A percentile compares a stretch with the other conserved stretches of the same genome.
phyloP scores from a whole-genome alignment of 2,113 vertebrate genomes.

The Anguilla rostrata region DNA sequence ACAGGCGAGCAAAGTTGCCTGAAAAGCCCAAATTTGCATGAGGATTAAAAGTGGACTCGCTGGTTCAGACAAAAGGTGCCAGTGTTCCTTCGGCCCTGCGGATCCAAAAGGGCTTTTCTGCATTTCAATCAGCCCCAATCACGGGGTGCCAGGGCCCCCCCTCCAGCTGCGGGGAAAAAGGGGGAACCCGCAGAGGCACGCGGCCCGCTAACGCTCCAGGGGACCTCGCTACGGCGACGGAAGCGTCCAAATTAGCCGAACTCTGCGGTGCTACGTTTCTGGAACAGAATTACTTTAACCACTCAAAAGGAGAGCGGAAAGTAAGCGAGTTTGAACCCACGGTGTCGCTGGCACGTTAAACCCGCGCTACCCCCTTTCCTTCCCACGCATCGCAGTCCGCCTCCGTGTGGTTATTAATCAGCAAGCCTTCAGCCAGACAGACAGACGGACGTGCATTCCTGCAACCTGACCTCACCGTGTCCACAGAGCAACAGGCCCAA shows the following conservation, averaged over 20 bases:
- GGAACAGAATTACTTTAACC: not conserved
- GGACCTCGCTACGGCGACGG: no score
- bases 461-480: not conserved
- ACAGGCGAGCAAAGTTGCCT: not conserved
- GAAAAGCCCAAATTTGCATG: not conserved
- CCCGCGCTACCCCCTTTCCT: not conserved
- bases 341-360: not conserved
- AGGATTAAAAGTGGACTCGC: not conserved
- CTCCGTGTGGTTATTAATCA: not conserved
- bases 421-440: not conserved
- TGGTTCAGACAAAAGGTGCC: not conserved
- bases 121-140: not conserved
- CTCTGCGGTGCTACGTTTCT: not conserved
- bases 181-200: not conserved
- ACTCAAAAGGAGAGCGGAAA: not conserved
- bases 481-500: not conserved
- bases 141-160: not conserved
- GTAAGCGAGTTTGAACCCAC: not conserved
- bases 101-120: not conserved
- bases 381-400: not conserved
- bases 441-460: constrained; percentile 7
- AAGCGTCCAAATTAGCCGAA: not conserved
- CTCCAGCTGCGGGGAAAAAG: not conserved
- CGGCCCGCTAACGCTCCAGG: not conserved
- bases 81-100: not conserved